These are phyloP conservation scores for Chitala chitala DNA, from an alignment of 2,113 vertebrate genomes.

Conservation along the genomic window DNA sequence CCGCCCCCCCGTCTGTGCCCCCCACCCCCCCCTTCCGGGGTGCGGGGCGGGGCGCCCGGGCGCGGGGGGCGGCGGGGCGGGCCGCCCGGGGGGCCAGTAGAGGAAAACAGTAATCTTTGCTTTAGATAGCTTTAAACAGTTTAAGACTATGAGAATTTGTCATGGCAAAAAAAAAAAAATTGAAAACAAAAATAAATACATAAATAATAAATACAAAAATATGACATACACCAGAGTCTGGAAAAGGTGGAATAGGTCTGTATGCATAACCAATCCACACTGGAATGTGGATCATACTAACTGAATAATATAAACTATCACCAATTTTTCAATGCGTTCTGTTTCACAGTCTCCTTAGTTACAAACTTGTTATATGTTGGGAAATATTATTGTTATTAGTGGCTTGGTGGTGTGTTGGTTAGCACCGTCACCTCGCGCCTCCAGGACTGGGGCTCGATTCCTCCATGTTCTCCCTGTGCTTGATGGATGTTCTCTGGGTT, in stretches of 20 bases:
- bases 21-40: background rate
- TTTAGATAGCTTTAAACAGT: background rate
- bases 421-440: no score
- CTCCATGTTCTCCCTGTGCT: no score
- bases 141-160: background rate
- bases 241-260: background rate
- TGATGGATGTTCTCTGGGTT: no score
- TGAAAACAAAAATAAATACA: background rate
- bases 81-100: background rate
- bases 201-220: background rate
- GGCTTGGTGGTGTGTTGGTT: no score
- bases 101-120: background rate
- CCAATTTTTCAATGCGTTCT: no score
- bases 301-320: background rate
- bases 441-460: no score
- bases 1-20: no score
- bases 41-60: background rate
- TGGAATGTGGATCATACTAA: background rate
- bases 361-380: no score
- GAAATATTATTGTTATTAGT: no score
- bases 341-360: no score
- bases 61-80: background rate
- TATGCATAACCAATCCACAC: background rate
- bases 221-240: background rate
- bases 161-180: background rate